These are phyloP conservation scores for Struthidea cinerea DNA, from an alignment of 2,113 vertebrate genomes.

Conservation along the genomic window DNA sequence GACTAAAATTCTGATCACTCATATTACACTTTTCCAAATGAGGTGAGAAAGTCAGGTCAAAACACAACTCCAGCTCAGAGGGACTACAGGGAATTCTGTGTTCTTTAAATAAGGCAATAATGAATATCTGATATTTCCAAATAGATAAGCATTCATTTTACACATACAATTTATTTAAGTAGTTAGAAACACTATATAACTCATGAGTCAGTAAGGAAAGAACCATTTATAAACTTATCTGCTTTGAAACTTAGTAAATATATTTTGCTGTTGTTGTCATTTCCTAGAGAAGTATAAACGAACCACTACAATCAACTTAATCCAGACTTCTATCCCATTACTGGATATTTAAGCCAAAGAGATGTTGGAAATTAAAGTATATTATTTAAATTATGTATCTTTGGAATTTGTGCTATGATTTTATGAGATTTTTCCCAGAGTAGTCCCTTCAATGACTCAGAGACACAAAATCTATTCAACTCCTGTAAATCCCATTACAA, in stretches of 20 bases:
- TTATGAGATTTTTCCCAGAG: constrained; percentile 19
- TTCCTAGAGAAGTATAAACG: background rate
- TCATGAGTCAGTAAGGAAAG: background rate
- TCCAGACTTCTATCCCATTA: background rate
- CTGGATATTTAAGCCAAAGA: background rate
- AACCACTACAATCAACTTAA: constrained; percentile 24
- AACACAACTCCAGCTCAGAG: background rate
- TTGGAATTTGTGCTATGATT: background rate
- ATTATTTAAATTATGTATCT: background rate
- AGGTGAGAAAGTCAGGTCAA: background rate
- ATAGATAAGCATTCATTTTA: background rate
- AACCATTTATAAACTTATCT: background rate
- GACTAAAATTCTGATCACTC: background rate
- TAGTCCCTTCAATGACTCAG: background rate
- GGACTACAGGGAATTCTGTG: background rate
- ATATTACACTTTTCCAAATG: background rate
- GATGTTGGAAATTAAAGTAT: background rate
- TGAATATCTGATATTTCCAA: background rate
- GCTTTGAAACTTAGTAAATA: background rate
- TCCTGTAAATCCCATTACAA: background rate
- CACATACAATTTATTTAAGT: background rate
- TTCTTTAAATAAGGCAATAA: background rate
- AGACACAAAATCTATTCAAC: background rate
- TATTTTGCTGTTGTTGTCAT: background rate
- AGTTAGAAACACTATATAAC: background rate